Evolutionary conservation across 2,113 vertebrate genomes (phyloP), one percentile per base, ranked within the genome.

Genomic region (Antennarius striatus): DNA sequence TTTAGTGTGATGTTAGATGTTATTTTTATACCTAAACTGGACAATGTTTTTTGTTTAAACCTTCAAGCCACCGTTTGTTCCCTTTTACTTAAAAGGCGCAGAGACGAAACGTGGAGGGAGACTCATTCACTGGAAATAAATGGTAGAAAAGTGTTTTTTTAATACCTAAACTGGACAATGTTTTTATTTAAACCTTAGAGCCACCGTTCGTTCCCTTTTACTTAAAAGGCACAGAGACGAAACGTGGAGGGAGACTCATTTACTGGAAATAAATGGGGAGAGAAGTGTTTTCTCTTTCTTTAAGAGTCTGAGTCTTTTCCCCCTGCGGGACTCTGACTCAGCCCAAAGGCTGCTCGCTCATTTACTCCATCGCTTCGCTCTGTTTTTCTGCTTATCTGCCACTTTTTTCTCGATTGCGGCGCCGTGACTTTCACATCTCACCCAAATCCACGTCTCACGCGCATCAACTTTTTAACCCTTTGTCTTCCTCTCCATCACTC

Each of bases 261-360:
- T 64, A 66, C 80, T 59, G 74, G 62, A 7, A 50, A 58, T 61
- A 67, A 63, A 61, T 13, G 46, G 71, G 2, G 73, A 68, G 49
- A 72, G 50, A 53, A 39, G 7, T 6, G 29, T 73, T 63, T 54
- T 45, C 46, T 72, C 67, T 68, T 75, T 53, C 46, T 71, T 10
- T 56, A 69, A 68, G 68, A 73, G 51, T 50, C 45, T 77, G 47
- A 53, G 75, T 74, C 78, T 75, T 61, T 83, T 83, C 88, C 71
- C 68, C 79, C 72, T 49, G 60, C 60, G 63, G 71, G 84, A 45
- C n/a, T 74, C 58, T 81, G 79, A 88, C 75, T 84, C 75, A 82
- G 59, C 64, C 51, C 9, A 63, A 64, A 72, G 71, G 29, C 66
- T 55, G 70, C 75, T 84, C 71, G 75, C 77, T 85, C 83, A 84